Percentiles rank a stretch among this genome's conserved stretches.
These are phyloP conservation scores for Dryadula phaetusa DNA, from an alignment of 2,888 invertebrate genomes.

Conservation along the genomic window DNA sequence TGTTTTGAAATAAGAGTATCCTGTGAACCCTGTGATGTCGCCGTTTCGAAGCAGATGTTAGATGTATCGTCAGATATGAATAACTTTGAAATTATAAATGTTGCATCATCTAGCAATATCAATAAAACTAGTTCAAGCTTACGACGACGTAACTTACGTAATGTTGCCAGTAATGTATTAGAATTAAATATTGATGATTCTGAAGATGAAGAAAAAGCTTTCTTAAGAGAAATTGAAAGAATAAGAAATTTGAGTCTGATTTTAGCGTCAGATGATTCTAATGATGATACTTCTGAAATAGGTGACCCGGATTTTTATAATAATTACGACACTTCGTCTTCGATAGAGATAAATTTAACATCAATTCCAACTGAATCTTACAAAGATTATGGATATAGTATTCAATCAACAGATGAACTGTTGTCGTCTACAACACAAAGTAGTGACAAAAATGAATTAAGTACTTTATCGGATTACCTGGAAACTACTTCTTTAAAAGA, in stretches of 20 bases:
- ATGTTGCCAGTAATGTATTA: slow-evolving; percentile 29
- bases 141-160: not conserved
- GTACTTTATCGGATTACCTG: slow-evolving; percentile 8
- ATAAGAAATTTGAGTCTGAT: slow-evolving; percentile 53
- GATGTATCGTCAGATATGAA: not conserved
- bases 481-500: not conserved
- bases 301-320: slow-evolving; percentile 54
- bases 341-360: slow-evolving; percentile 22
- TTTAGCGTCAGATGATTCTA: slow-evolving; percentile 33
- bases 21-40: slow-evolving; percentile 63
- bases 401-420: slow-evolving; percentile 16
- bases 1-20: slow-evolving; percentile 63
- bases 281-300: slow-evolving; percentile 46
- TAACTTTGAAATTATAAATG: slow-evolving; percentile 4
- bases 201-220: slow-evolving; percentile 49
- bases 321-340: slow-evolving; percentile 35
- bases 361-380: slow-evolving; percentile 16
- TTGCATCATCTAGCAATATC: not conserved
- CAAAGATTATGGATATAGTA: slow-evolving; percentile 19
- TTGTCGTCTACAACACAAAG: slow-evolving; percentile 21
- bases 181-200: slow-evolving; percentile 39
- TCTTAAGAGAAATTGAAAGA: slow-evolving; percentile 54
- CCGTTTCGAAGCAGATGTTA: slow-evolving; percentile 27
- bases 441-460: not conserved
- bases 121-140: not conserved